Conservation (phyloP, 2,797 vertebrate genomes). For the Gymnoscopelus braueri region DNA sequence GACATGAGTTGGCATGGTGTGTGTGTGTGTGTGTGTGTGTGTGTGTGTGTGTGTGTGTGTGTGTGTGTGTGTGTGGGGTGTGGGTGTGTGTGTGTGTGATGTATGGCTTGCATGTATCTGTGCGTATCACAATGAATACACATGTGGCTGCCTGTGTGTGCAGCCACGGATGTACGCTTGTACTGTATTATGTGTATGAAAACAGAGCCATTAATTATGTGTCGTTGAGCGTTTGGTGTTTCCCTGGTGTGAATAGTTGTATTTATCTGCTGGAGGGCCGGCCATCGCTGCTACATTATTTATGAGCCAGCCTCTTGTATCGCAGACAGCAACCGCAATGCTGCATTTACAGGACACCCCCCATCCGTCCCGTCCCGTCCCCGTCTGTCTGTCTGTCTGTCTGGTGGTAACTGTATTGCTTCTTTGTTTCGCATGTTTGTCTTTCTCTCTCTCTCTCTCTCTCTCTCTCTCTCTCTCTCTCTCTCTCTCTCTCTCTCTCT, state of each 20-base stretch:
- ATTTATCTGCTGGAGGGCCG: constrained; percentile 16
- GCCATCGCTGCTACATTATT: constrained; percentile 64
- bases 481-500: no score
- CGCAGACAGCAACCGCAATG: constrained; percentile 50
- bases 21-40: constrained; percentile 6
- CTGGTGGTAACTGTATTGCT: no score
- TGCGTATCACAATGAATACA: background rate
- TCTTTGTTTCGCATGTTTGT: no score
- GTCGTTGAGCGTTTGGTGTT: background rate
- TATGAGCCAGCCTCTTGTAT: constrained; percentile 58
- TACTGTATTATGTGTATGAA: constrained; percentile 27
- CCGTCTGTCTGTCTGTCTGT: no score
- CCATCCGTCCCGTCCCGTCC: no score
- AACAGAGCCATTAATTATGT: no score
- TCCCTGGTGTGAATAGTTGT: constrained; percentile 21
- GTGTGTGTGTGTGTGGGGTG: background rate
- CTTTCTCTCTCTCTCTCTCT: background rate
- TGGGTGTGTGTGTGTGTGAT: background rate
- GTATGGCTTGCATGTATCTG: constrained; percentile 1
- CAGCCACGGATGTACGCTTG: constrained; percentile 26
- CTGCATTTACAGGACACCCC: constrained; percentile 46
- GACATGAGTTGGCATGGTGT: no score
- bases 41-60: background rate
- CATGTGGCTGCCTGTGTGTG: constrained; percentile 4
- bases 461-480: background rate